These are phyloP conservation scores for Petrocephalus schoutedeni DNA, from an alignment of 2,797 vertebrate genomes.

Conservation along the genomic window DNA sequence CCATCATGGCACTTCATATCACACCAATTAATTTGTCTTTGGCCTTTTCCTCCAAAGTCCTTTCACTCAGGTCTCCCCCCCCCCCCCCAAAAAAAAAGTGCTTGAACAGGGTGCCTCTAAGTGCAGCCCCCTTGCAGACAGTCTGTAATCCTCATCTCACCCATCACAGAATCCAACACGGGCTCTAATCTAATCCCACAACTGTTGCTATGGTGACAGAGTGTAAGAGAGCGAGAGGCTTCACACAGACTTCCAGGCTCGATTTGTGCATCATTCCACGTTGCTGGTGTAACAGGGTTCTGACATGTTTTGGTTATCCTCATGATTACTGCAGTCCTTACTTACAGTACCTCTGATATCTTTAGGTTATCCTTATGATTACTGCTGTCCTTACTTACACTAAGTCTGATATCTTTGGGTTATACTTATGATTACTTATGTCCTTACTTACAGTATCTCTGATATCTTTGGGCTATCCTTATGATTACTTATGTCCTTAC, in stretches of 20 bases:
- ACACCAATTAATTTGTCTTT: neutral
- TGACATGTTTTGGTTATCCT: neutral
- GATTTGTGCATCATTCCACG: neutral
- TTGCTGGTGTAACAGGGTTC: neutral
- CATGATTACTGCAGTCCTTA: neutral
- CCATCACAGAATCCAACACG: slow-evolving; percentile 65
- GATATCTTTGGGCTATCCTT: neutral
- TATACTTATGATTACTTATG: neutral
- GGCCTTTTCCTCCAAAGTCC: neutral
- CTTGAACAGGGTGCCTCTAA: slow-evolving; percentile 11
- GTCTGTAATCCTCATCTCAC: slow-evolving; percentile 63
- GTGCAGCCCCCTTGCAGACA: slow-evolving; percentile 23
- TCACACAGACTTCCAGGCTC: slow-evolving; percentile 47
- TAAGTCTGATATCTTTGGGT: neutral
- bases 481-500: too few species aligned
- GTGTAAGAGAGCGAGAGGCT: slow-evolving; percentile 62
- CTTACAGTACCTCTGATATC: neutral
- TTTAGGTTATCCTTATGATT: neutral
- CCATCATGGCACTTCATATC: neutral
- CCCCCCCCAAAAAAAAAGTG: neutral
- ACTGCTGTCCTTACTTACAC: neutral
- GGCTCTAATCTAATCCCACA: slow-evolving; percentile 64
- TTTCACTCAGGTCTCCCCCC: neutral
- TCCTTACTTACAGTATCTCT: neutral
- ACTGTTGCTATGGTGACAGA: slow-evolving; percentile 74